Evolutionary conservation across 2,888 invertebrate genomes (phyloP), one percentile per base, ranked within the genome.

Genomic region (Thereva unica): DNA sequence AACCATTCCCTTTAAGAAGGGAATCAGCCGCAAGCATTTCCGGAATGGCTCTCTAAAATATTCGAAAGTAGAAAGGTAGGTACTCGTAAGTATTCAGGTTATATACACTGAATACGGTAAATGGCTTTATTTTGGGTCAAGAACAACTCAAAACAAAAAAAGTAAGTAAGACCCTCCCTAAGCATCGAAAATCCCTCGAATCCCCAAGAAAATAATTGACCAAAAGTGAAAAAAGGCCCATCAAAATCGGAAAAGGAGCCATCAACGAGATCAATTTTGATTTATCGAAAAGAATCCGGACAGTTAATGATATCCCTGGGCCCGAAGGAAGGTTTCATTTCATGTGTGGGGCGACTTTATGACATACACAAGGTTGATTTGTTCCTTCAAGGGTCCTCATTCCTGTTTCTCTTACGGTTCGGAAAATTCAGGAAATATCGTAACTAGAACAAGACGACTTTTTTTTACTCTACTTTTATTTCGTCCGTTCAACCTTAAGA

Each of bases 201-300:
- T 63, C 42, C 54, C 64, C 64, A 45, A 37, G 64, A 54, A 64
- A 64, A 54, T 64, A 64, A 64, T 54, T 64, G 64, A 53, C 54
- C 47, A 37, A 45, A 64, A 52, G 44, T 8, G 4, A 44, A 37
- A 12, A 53, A 44, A 54, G 45, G 38, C 45, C 23, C 53, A 64
- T 53, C 64, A 64, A 64, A 53, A 64, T 64, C 52, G 53, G 53
- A 44, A 64, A 53, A 64, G 53, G 38, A 53, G 53, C 53, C 44
- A 64, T 64, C 64, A 64, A 45, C 64, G 53, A 64, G 64, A 64
- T 64, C 64, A 64, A 64, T 64, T 57, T 66, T 66, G 57, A 66
- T 66, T 66, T 66, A 66, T 66, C 49, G 59, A 44, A 9, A 40
- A 44, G 50, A 45, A 50, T 57, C 59, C 38, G 37, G 54, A 54